Conservation (phyloP, 2,888 invertebrate species). For the Cerastoderma edule region DNA sequence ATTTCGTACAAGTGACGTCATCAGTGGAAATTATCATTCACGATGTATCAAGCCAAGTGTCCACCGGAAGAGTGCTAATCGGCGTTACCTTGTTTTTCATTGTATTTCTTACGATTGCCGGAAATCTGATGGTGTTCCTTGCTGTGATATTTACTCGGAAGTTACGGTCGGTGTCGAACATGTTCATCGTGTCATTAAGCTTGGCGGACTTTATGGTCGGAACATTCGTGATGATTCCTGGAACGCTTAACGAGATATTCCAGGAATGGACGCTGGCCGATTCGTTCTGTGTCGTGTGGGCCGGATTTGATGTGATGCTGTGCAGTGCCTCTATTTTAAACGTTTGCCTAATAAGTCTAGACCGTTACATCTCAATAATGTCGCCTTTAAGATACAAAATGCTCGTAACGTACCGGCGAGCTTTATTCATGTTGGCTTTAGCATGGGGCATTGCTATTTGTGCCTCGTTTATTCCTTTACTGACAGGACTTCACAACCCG, state of each 20-base stretch:
- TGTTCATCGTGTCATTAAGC: conserved; percentile 75
- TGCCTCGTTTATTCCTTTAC: conserved; percentile 76
- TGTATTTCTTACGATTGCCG: conserved; percentile 66
- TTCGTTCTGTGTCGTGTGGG: conserved; percentile 75
- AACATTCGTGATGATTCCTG: conserved; percentile 76
- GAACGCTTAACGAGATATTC: conserved; percentile 71
- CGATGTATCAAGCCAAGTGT: background rate
- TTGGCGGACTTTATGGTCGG: conserved; percentile 76
- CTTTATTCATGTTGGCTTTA: conserved; percentile 61
- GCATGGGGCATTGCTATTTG: conserved; percentile 73
- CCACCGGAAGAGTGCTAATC: conserved; percentile 54
- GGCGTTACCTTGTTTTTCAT: conserved; percentile 65
- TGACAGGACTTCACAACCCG: conserved; percentile 75
- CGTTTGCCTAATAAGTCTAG: conserved; percentile 76
- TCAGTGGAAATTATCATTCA: background rate
- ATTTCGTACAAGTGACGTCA: conserved; percentile 19
- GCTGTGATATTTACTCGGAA: conserved; percentile 69
- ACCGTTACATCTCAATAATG: conserved; percentile 76
- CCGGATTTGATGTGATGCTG: conserved; percentile 77
- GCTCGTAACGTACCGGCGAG: conserved; percentile 69
- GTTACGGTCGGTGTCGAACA: conserved; percentile 73
- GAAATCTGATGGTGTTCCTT: conserved; percentile 71
- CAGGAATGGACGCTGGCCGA: conserved; percentile 70
- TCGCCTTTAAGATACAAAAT: conserved; percentile 75
- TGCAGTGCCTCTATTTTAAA: conserved; percentile 76